These are phyloP conservation scores for Phymatocera aterrima DNA, from an alignment of 2,888 invertebrate genomes.

Conservation along the genomic window DNA sequence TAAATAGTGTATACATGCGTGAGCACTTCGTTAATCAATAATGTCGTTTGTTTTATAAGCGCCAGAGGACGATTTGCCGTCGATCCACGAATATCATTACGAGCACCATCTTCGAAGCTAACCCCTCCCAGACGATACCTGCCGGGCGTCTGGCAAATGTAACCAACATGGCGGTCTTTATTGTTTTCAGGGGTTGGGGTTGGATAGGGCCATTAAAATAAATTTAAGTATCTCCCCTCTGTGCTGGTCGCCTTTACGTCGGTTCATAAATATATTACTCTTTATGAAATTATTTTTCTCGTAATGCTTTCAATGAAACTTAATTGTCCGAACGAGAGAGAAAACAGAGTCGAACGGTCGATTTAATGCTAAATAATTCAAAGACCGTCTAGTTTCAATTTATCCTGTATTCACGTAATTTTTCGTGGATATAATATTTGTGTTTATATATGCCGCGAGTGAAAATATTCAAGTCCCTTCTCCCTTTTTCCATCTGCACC, in stretches of 20 bases:
- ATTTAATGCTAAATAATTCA: background rate
- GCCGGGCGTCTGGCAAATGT: slow-evolving; percentile 46
- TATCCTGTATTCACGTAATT: background rate
- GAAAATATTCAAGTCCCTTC: background rate
- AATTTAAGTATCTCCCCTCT: slow-evolving; percentile 37
- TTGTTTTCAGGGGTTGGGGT: slow-evolving; percentile 28
- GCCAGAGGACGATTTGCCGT: slow-evolving; percentile 14
- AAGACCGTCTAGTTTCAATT: background rate
- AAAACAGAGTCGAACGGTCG: slow-evolving; percentile 22
- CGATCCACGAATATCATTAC: slow-evolving; percentile 27
- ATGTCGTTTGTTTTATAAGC: slow-evolving; percentile 22
- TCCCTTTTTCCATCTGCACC: background rate
- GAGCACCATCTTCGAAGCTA: slow-evolving; percentile 28
- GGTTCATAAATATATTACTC: slow-evolving; percentile 43
- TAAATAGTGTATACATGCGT: background rate
- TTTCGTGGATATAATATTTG: no score
- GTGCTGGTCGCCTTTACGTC: slow-evolving; percentile 15
- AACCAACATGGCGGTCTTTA: slow-evolving; percentile 41
- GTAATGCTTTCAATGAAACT: background rate
- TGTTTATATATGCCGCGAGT: background rate
- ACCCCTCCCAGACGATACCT: slow-evolving; percentile 40
- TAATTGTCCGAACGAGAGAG: background rate
- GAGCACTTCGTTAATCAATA: no score
- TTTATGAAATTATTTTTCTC: slow-evolving; percentile 36
- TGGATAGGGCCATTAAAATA: slow-evolving; percentile 44